Base-by-base conservation (phyloP, 2,888 invertebrate genomes). In the Sinohyriopsis cumingii region DNA sequence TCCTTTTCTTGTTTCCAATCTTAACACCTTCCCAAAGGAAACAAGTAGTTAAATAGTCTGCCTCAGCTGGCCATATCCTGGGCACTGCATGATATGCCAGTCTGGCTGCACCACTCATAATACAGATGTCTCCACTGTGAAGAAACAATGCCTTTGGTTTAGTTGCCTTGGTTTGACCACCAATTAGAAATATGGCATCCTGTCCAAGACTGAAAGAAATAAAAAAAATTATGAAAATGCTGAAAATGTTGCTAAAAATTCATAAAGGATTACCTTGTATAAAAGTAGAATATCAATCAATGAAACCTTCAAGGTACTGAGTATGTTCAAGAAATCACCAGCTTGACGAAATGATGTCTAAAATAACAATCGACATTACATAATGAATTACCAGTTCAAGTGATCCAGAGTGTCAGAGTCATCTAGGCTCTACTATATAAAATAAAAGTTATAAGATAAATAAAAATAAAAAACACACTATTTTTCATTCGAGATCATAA, bases 11-110 rank as follows among this genome's bases (percentile, higher is more conserved):
- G 15, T 45, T 45, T 45, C 15, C 15, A 45, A 45, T 45, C 45
- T 45, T 15, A 45, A 15, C 45, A 45, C 15, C 15, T 45, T 45
- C 45, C 45, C 45, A 45, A 68, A 91, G 62, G 65, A 79, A 79
- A 71, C 76, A 75, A 15, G 53, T 25, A 15, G 60, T 53, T 6
- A 73, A 59, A 53, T 71, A 68, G 18, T 75, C 64, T 20, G 33
- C 45, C 64, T 63, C 70, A 55, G 63, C 82, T 72, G 71, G 70
- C 20, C 89, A 69, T 53, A 99, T 95, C 90, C 94, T 94, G 2
- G 99, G 99, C 0, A 99, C 95, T 5, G 96, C 98, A 90, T 99
- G 99, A 90, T 96, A 98, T 80, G 94, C 94, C 3, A 96, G 91
- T 68, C 99, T 92, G 1, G 96, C 94, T 81, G 93, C 92, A 73